Evolutionary conservation across 2,113 vertebrate genomes (phyloP).

Genomic region (Microcebus jonahi): DNA sequence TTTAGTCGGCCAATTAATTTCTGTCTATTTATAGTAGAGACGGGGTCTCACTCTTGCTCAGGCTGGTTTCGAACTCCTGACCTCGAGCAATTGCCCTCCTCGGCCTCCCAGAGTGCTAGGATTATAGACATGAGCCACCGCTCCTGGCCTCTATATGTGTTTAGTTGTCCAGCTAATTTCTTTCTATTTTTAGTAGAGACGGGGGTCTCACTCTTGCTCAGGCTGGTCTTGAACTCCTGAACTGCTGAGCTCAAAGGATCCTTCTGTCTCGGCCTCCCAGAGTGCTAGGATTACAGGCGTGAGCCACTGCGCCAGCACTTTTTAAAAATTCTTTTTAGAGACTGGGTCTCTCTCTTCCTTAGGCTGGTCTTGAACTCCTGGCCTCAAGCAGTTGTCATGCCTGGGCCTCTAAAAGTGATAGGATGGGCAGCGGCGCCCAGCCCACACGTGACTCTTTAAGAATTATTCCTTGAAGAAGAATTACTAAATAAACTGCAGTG

Average conservation of each 20-base stretch:
- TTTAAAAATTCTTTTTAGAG: background rate
- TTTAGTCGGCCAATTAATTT: too few relatives aligned
- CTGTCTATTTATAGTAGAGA: too few relatives aligned
- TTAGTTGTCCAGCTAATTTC: too few relatives aligned
- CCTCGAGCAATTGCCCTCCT: too few relatives aligned
- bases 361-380: background rate
- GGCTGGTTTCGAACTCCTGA: too few relatives aligned
- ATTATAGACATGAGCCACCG: too few relatives aligned
- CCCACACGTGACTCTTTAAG: background rate
- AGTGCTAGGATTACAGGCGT: background rate
- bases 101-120: too few relatives aligned
- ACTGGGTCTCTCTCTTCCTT: background rate
- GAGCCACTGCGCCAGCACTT: accelerated
- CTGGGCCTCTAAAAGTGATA: background rate
- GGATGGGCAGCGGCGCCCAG: background rate
- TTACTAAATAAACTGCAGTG: background rate
- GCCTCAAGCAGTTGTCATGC: background rate
- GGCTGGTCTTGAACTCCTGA: too few relatives aligned
- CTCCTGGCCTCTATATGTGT: too few relatives aligned
- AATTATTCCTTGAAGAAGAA: conserved; percentile 15
- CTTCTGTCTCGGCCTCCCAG: background rate
- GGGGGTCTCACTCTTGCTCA: too few relatives aligned
- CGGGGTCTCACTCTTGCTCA: too few relatives aligned
- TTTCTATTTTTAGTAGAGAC: background rate
- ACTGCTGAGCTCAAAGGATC: too few relatives aligned